These are phyloP conservation scores for Rhadinocentrus ornatus DNA, from an alignment of 2,797 vertebrate genomes.

Conservation along the genomic window DNA sequence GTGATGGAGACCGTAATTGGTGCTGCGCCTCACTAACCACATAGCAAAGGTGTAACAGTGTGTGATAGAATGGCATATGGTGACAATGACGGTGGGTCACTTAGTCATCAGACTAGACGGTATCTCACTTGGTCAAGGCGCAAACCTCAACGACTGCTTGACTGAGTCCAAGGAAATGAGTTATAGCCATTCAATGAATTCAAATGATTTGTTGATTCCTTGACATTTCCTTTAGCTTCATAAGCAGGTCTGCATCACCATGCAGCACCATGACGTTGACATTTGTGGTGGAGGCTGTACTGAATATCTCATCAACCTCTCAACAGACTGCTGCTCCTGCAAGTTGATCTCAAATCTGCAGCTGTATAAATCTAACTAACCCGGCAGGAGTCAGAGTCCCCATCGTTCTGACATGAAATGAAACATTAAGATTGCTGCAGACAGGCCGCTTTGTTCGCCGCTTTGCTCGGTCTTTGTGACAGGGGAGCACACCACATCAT, in stretches of 20 bases:
- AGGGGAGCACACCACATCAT: constrained; percentile 20
- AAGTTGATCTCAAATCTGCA: neutral
- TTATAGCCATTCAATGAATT: neutral
- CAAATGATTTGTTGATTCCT: neutral
- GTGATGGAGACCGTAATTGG: constrained; percentile 63
- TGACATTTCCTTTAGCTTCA: neutral
- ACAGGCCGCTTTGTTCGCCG: constrained; percentile 38
- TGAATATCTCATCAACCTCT: neutral
- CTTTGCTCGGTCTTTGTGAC: constrained; percentile 35
- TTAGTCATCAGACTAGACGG: too few relatives aligned
- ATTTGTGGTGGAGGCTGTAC: neutral
- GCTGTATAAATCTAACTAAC: neutral
- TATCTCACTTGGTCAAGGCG: too few relatives aligned
- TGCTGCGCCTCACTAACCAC: constrained; percentile 67
- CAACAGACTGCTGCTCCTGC: neutral
- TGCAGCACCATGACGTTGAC: neutral
- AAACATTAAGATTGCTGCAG: constrained; percentile 28
- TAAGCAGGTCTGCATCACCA: neutral
- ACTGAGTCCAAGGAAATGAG: neutral
- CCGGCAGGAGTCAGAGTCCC: constrained; percentile 16
- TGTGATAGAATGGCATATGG: constrained; percentile 56
- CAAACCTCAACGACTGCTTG: neutral
- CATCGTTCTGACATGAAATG: constrained; percentile 34
- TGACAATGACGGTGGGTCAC: too few relatives aligned
- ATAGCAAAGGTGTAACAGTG: constrained; percentile 64